phyloP scores from a whole-genome alignment of 2,797 vertebrate species.

The Clarias laeviceps region DNA sequence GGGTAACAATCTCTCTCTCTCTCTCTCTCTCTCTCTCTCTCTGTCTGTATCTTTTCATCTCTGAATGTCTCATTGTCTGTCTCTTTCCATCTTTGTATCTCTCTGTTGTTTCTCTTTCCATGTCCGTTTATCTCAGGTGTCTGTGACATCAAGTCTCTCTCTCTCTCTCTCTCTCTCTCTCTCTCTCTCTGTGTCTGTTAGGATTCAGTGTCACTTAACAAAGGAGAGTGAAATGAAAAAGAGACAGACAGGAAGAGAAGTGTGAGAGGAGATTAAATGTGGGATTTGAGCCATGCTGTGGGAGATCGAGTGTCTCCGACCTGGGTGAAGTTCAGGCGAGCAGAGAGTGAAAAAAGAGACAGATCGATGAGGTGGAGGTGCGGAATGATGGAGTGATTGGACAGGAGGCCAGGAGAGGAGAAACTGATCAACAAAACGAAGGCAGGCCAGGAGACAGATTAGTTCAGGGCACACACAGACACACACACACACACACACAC shows the following conservation, averaged over 20 bases:
- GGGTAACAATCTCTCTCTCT: neutral
- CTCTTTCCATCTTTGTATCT: neutral
- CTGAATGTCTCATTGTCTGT: neutral
- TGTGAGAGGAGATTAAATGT: constrained; percentile 16
- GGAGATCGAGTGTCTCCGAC: neutral
- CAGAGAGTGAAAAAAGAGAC: neutral
- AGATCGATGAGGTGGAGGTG: constrained; percentile 7
- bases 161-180: neutral
- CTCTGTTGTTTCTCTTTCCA: neutral
- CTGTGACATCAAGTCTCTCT: neutral
- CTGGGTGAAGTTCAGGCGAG: constrained; percentile 5
- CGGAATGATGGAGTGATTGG: constrained; percentile 16
- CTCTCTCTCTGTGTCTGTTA: neutral
- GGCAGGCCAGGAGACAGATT: neutral
- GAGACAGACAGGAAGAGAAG: constrained; percentile 5
- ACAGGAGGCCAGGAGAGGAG: neutral
- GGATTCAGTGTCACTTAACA: neutral
- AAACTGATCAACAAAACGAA: neutral
- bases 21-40: neutral
- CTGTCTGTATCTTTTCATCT: neutral
- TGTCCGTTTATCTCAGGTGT: neutral
- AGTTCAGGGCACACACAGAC: neutral
- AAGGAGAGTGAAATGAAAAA: neutral
- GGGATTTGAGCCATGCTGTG: neutral
- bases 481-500: too few relatives aligned